phyloP scores from a whole-genome alignment of 2,113 vertebrate genomes.

The Stictonetta naevosa region DNA sequence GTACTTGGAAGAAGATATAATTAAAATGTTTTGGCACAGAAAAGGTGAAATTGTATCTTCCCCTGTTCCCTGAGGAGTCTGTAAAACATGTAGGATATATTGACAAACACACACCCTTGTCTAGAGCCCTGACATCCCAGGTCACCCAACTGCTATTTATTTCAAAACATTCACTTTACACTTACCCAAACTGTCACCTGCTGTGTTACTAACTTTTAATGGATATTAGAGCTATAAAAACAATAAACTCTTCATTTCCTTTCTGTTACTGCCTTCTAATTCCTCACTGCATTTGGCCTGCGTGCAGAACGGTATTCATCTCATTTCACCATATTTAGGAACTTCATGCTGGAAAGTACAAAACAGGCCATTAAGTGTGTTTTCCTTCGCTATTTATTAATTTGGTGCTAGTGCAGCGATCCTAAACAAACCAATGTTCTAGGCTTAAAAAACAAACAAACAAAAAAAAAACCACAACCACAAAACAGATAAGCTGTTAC shows the following conservation, averaged over 20 bases:
- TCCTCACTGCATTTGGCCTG: neutral
- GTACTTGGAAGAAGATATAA: constrained; percentile 99
- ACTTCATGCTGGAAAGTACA: neutral
- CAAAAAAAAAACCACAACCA: neutral
- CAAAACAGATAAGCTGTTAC: neutral
- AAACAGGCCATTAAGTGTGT: neutral
- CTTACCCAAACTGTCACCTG: constrained; percentile 73
- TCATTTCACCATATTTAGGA: neutral
- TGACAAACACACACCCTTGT: constrained; percentile 88
- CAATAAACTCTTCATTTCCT: constrained; percentile 60
- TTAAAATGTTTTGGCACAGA: constrained; percentile 99
- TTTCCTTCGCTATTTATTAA: neutral
- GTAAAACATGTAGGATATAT: constrained; percentile 87
- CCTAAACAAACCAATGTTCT: neutral
- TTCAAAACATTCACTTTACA: constrained; percentile 83
- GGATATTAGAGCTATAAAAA: constrained; percentile 69
- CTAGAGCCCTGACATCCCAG: constrained; percentile 82
- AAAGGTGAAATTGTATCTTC: constrained; percentile 94
- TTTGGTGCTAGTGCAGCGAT: neutral
- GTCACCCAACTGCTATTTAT: constrained; percentile 86
- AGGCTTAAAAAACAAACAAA: neutral
- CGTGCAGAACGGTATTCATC: neutral
- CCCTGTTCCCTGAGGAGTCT: constrained; percentile 85
- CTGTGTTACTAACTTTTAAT: constrained; percentile 80
- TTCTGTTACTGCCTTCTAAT: constrained; percentile 22